Conservation (phyloP, 2,888 invertebrate species). For the Rotaria socialis region DNA sequence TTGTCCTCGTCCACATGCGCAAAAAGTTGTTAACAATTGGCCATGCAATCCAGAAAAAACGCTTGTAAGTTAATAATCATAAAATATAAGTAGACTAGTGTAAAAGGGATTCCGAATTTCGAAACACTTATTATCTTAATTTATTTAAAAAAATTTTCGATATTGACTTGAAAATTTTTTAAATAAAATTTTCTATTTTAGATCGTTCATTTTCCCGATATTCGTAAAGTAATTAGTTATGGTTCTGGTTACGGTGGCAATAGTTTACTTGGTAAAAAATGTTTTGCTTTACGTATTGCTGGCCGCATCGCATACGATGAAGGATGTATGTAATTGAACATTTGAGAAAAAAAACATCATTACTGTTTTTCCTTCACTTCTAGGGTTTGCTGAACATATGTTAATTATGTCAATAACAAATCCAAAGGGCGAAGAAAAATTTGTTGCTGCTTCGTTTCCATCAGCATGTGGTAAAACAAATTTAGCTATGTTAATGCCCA, state of each 20-base stretch:
- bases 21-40: conserved; percentile 66
- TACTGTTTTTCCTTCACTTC: too few relatives aligned
- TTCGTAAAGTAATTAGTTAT: conserved; percentile 78
- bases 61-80: conserved; percentile 60
- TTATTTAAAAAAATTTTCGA: too few relatives aligned
- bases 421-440: conserved; percentile 74
- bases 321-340: conserved; percentile 80
- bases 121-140: too few relatives aligned
- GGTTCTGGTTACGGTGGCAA: conserved; percentile 97
- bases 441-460: conserved; percentile 95
- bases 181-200: background rate
- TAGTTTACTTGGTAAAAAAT: conserved; percentile 91
- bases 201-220: conserved; percentile 78
- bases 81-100: too few relatives aligned
- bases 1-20: conserved; percentile 68
- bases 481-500: conserved; percentile 92
- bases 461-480: conserved; percentile 95
- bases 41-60: conserved; percentile 81
- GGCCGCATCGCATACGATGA: conserved; percentile 86
- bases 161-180: too few relatives aligned
- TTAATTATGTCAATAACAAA: conserved; percentile 89
- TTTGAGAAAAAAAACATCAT: background rate
- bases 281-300: conserved; percentile 90
- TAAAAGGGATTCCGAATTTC: too few relatives aligned
- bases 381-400: conserved; percentile 47